Conservation (phyloP, 1,140 invertebrate genomes). For the Melanaphis sacchari region DNA sequence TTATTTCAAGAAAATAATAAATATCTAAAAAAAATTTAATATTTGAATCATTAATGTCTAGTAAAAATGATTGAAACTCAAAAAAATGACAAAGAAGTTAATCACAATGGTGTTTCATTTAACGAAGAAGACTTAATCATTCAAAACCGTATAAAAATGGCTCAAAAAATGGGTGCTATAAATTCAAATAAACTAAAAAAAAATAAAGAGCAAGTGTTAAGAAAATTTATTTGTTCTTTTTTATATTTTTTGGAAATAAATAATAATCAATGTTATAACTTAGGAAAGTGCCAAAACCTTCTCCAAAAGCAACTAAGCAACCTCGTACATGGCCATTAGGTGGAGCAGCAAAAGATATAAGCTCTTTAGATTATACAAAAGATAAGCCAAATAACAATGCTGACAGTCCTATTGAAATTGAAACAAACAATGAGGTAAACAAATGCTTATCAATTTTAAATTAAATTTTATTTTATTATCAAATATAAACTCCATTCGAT, state of each 20-base stretch:
- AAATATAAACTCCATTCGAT: background rate
- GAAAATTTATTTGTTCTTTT: background rate
- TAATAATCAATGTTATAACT: conserved; percentile 51
- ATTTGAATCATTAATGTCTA: background rate
- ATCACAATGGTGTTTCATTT: conserved; percentile 22
- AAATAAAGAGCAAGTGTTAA: conserved; percentile 67
- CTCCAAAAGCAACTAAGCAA: conserved; percentile 83
- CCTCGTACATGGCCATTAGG: conserved; percentile 88
- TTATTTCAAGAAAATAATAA: background rate
- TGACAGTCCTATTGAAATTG: conserved; percentile 63
- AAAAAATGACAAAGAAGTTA: conserved; percentile 42
- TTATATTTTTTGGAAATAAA: background rate
- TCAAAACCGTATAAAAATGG: conserved; percentile 69
- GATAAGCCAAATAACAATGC: conserved; percentile 77
- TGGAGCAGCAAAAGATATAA: conserved; percentile 81
- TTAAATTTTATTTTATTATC: background rate
- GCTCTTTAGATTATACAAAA: conserved; percentile 82
- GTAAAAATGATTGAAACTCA: conserved; percentile 37
- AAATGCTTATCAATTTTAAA: conserved; percentile 44
- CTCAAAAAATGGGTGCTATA: conserved; percentile 72
- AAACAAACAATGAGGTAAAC: conserved; percentile 72
- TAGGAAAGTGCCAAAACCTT: conserved; percentile 72
- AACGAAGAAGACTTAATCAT: conserved; percentile 71
- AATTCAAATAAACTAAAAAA: conserved; percentile 69
- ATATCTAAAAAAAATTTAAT: background rate